Evolutionary conservation across 92 coral and sea anemone genomes (phyloP).

Genomic region (Parazoanthus atlanticus): DNA sequence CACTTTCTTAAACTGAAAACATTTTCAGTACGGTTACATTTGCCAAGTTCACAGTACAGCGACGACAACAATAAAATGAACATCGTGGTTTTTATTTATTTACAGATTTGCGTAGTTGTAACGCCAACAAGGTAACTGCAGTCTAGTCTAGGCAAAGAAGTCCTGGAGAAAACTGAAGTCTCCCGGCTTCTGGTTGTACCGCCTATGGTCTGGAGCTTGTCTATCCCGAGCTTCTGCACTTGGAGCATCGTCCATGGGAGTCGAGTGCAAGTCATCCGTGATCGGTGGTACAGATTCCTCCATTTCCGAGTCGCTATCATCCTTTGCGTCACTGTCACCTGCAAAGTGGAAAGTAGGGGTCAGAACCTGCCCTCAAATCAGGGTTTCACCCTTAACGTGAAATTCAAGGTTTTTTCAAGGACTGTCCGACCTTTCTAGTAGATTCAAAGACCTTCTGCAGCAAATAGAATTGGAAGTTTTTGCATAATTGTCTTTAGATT

Average conservation of each 20-base stretch:
- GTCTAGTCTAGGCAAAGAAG: slow-evolving; percentile 25
- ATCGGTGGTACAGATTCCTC: background rate
- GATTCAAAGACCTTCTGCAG: too few relatives aligned
- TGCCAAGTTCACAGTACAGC: background rate
- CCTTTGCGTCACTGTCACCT: slow-evolving; percentile 35
- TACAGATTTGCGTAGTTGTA: background rate
- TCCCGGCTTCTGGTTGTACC: slow-evolving; percentile 7
- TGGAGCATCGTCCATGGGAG: background rate
- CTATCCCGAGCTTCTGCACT: background rate
- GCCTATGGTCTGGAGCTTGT: background rate
- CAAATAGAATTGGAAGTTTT: too few relatives aligned
- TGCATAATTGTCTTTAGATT: too few relatives aligned
- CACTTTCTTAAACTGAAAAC: too few relatives aligned
- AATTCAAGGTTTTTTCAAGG: background rate
- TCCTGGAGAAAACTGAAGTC: slow-evolving; percentile 36
- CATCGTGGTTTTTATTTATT: background rate
- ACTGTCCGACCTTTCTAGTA: background rate
- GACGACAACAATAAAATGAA: background rate
- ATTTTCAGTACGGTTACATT: too few relatives aligned
- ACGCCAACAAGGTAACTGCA: background rate
- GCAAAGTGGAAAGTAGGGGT: background rate
- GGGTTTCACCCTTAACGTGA: background rate
- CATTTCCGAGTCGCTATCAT: slow-evolving; percentile 58
- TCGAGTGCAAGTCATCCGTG: background rate
- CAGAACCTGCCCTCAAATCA: background rate